Conservation (phyloP, 2,113 vertebrate genomes). For the Probosciger aterrimus region DNA sequence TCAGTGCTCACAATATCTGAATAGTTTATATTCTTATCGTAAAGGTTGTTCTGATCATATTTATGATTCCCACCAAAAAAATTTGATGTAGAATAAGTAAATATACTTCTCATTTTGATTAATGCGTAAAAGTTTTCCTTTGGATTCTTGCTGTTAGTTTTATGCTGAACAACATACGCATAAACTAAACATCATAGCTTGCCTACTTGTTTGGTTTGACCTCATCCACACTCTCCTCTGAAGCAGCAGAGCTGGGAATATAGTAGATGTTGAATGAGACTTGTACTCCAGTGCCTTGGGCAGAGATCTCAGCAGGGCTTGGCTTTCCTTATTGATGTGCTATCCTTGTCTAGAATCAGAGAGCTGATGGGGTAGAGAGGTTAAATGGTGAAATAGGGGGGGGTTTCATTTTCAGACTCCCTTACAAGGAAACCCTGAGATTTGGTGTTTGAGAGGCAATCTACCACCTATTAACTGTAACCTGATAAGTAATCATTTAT, state of each 20-base stretch:
- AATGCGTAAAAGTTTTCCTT: neutral
- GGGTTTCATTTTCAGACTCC: neutral
- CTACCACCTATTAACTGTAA: neutral
- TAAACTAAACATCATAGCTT: neutral
- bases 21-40: neutral
- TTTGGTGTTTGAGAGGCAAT: neutral
- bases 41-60: neutral
- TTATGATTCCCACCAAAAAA: neutral
- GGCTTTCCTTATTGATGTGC: neutral
- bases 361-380: neutral
- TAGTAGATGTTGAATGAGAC: neutral
- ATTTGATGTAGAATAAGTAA: neutral
- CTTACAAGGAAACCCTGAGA: neutral
- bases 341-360: neutral
- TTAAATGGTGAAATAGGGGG: neutral
- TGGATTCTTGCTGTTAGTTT: neutral
- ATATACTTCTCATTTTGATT: neutral
- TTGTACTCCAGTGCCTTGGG: accelerated
- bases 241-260: neutral
- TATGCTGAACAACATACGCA: neutral
- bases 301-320: neutral
- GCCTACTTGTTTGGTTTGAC: neutral
- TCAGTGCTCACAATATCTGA: neutral
- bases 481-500: neutral
- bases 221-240: neutral